Conservation (phyloP, 2,888 invertebrate species). For the Caradrina clavipalpis region DNA sequence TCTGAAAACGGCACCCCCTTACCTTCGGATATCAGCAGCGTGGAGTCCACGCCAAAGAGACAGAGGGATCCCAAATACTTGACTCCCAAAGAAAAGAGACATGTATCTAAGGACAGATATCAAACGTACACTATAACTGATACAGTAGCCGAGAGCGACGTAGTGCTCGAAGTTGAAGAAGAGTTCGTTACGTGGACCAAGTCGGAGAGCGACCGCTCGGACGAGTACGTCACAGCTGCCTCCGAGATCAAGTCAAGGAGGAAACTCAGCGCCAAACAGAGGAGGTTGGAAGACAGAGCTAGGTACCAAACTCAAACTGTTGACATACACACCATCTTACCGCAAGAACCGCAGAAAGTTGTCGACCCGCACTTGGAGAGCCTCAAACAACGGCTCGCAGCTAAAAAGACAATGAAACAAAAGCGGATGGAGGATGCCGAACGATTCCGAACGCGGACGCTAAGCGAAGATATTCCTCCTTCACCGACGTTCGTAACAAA, state of each 20-base stretch:
- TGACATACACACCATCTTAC: slow-evolving; percentile 78
- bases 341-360: slow-evolving; percentile 67
- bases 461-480: slow-evolving; percentile 90
- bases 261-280: slow-evolving; percentile 92
- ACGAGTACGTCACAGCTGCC: slow-evolving; percentile 80
- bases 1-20: slow-evolving; percentile 91
- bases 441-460: slow-evolving; percentile 94
- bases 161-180: slow-evolving; percentile 78
- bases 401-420: slow-evolving; percentile 90
- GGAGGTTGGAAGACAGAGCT: slow-evolving; percentile 92
- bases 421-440: slow-evolving; percentile 93
- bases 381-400: slow-evolving; percentile 81
- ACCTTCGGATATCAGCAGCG: slow-evolving; percentile 94
- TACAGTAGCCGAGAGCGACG: slow-evolving; percentile 76
- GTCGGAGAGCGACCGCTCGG: slow-evolving; percentile 84
- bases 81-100: slow-evolving; percentile 95
- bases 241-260: slow-evolving; percentile 81
- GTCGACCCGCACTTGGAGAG: slow-evolving; percentile 83
- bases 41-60: slow-evolving; percentile 94
- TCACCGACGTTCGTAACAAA: slow-evolving; percentile 88
- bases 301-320: slow-evolving; percentile 93
- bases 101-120: slow-evolving; percentile 94
- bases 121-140: slow-evolving; percentile 96
- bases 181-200: slow-evolving; percentile 87
- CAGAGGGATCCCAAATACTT: slow-evolving; percentile 87